Percentiles rank a stretch among this genome's conserved stretches.
Evolutionary conservation across 1,140 invertebrate genomes (phyloP).

Genomic region (Agrypnia vestita): DNA sequence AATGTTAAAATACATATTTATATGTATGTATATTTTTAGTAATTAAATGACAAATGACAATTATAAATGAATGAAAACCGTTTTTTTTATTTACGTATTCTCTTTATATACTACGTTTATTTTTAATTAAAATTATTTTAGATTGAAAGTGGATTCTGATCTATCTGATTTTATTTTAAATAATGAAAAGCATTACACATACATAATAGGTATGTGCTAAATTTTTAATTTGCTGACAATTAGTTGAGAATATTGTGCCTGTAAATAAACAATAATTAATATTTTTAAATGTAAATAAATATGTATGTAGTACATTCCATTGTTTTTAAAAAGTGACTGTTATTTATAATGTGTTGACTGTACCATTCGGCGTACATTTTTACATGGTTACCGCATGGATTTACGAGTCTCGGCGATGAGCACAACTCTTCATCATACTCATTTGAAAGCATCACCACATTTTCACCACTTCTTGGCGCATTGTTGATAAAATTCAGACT

Average conservation of each 20-base stretch:
- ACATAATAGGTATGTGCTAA: neutral
- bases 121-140: neutral
- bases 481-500: neutral
- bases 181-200: neutral
- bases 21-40: too few relatives aligned
- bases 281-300: constrained; percentile 34
- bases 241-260: constrained; percentile 26
- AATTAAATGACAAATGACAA: too few relatives aligned
- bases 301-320: constrained; percentile 8
- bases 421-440: neutral
- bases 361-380: neutral
- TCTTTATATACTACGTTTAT: neutral
- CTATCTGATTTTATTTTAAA: neutral
- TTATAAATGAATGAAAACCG: neutral
- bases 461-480: neutral
- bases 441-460: neutral
- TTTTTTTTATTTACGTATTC: neutral
- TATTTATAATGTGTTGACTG: constrained; percentile 18
- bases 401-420: neutral
- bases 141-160: neutral
- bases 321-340: constrained; percentile 39
- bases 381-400: neutral
- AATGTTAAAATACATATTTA: too few relatives aligned
- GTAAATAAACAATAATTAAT: constrained; percentile 24
- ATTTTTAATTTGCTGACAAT: neutral